These are phyloP conservation scores for Peribatodes rhomboidaria DNA, from an alignment of 2,888 invertebrate species.

Conservation along the genomic window DNA sequence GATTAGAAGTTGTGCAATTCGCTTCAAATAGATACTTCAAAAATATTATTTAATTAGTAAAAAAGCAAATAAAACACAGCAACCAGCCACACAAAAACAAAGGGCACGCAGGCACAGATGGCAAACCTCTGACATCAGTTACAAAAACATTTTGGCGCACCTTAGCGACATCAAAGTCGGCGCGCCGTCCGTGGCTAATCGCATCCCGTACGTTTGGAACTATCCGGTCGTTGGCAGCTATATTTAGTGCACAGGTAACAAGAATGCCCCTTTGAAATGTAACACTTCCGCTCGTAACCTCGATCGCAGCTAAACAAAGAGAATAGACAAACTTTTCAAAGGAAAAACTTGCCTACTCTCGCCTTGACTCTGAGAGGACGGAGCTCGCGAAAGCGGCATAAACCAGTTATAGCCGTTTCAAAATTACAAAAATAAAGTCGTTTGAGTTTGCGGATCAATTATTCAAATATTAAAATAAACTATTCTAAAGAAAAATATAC, in stretches of 20 bases:
- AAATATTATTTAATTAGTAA: not conserved
- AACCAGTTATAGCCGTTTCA: not conserved
- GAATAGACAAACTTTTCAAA: slow-evolving; percentile 21
- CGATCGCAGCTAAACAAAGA: slow-evolving; percentile 57
- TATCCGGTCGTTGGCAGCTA: slow-evolving; percentile 65
- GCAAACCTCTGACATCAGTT: slow-evolving; percentile 31
- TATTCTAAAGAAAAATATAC: slow-evolving; percentile 24
- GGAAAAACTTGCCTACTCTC: not conserved
- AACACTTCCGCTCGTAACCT: slow-evolving; percentile 83
- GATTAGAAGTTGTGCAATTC: no score
- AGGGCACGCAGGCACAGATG: slow-evolving; percentile 24
- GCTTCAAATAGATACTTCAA: no score
- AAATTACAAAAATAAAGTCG: slow-evolving; percentile 1
- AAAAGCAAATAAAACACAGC: not conserved
- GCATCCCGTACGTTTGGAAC: slow-evolving; percentile 59
- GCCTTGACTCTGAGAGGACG: slow-evolving; percentile 37
- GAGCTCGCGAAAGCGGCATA: not conserved
- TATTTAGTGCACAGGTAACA: slow-evolving; percentile 84
- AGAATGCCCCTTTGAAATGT: slow-evolving; percentile 84
- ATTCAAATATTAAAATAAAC: slow-evolving; percentile 27
- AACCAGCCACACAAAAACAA: slow-evolving; percentile 19
- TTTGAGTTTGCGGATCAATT: slow-evolving; percentile 1
- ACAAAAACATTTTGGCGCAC: slow-evolving; percentile 60
- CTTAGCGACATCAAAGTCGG: slow-evolving; percentile 66
- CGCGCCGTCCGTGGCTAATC: slow-evolving; percentile 67